Conservation (phyloP, 2,113 vertebrate species). For the Emberiza fucata region DNA sequence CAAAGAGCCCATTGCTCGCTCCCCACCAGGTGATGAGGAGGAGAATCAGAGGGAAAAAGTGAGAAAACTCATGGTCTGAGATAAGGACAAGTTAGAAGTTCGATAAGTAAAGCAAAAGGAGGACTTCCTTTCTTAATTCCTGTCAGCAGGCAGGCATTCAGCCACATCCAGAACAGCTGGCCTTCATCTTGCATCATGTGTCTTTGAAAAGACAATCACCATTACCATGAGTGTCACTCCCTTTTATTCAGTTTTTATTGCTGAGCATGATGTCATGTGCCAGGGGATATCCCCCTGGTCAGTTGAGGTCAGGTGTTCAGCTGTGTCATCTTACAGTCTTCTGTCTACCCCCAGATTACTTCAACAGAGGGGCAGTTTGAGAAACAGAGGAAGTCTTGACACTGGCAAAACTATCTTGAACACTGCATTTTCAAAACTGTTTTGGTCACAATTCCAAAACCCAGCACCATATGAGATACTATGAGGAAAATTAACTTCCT, state of each 20-base stretch:
- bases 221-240: neutral
- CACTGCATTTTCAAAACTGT: neutral
- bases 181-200: neutral
- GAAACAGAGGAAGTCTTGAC: neutral
- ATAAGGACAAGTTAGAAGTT: neutral
- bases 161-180: neutral
- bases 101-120: neutral
- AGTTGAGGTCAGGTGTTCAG: neutral
- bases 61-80: neutral
- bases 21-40: neutral
- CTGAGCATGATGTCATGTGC: neutral
- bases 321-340: neutral
- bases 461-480: neutral
- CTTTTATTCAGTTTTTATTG: neutral
- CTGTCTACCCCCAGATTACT: neutral
- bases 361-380: neutral
- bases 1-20: accelerated
- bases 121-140: neutral
- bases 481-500: neutral
- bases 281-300: neutral
- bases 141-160: neutral
- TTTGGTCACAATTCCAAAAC: neutral
- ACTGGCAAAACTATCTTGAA: neutral
- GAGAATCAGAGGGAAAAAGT: neutral
- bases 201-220: neutral